These are phyloP conservation scores for Anagrus nilaparvatae DNA, from an alignment of 1,140 invertebrate species.

Conservation along the genomic window DNA sequence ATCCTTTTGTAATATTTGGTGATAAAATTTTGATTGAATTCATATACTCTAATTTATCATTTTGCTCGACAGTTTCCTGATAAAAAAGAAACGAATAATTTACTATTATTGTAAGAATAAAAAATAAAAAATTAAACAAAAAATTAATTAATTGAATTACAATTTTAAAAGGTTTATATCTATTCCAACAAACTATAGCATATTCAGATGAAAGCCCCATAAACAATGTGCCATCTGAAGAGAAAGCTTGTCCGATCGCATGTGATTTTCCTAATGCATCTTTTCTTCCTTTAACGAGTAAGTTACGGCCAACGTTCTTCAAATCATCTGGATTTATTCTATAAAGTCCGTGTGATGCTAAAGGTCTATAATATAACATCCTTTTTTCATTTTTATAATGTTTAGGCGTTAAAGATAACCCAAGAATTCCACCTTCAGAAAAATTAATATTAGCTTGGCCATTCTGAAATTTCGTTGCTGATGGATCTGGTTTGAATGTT, in stretches of 20 bases:
- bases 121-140: too few relatives aligned
- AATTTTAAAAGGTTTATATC: constrained; percentile 8
- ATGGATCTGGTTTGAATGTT: too few relatives aligned
- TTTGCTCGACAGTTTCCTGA: constrained; percentile 38
- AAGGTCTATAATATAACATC: constrained; percentile 55
- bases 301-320: constrained; percentile 7
- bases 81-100: too few relatives aligned
- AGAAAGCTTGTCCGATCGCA: constrained; percentile 27
- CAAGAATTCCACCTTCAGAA: constrained; percentile 8
- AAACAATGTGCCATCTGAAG: constrained; percentile 26
- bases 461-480: too few relatives aligned
- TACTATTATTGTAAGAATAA: too few relatives aligned
- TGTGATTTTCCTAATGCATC: constrained; percentile 18
- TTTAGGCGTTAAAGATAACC: constrained; percentile 40
- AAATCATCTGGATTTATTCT: constrained; percentile 31
- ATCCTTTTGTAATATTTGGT: constrained; percentile 42
- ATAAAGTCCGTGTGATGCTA: constrained; percentile 58
- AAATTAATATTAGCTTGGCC: too few relatives aligned
- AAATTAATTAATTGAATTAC: constrained; percentile 2
- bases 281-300: constrained; percentile 3
- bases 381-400: constrained; percentile 44
- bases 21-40: constrained; percentile 50
- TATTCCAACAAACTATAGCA: constrained; percentile 31
- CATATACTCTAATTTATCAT: constrained; percentile 49
- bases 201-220: constrained; percentile 22